A percentile compares a stretch with the other conserved stretches of the same genome.
Evolutionary conservation across 2,113 vertebrate species (phyloP).

Genomic region (Mustelus asterias): DNA sequence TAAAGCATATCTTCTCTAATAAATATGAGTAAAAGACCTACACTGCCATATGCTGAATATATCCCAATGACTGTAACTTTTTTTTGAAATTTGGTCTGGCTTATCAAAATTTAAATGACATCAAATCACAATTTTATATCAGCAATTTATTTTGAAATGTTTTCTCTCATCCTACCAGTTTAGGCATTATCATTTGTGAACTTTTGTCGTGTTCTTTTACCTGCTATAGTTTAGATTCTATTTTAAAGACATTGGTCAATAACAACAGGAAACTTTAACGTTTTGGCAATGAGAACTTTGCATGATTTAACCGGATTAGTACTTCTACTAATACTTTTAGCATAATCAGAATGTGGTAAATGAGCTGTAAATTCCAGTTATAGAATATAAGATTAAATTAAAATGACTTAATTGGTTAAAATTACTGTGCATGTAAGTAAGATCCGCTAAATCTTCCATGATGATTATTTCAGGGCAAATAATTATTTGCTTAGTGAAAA

Average conservation of each 20-base stretch:
- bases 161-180: neutral
- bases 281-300: neutral
- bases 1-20: neutral
- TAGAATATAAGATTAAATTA: neutral
- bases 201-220: neutral
- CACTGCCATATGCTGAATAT: neutral
- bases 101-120: too few relatives aligned
- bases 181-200: neutral
- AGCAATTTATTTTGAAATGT: neutral
- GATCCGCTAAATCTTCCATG: neutral
- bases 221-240: neutral
- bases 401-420: neutral
- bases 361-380: neutral
- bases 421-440: neutral
- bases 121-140: neutral
- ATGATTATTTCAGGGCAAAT: neutral
- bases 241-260: neutral
- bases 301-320: neutral
- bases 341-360: neutral
- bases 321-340: neutral
- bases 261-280: neutral
- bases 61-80: neutral
- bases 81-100: neutral
- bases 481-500: neutral
- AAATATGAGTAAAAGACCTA: neutral